These are phyloP conservation scores for Drosophila asahinai DNA, from an alignment of 1,140 invertebrate genomes.

Conservation along the genomic window DNA sequence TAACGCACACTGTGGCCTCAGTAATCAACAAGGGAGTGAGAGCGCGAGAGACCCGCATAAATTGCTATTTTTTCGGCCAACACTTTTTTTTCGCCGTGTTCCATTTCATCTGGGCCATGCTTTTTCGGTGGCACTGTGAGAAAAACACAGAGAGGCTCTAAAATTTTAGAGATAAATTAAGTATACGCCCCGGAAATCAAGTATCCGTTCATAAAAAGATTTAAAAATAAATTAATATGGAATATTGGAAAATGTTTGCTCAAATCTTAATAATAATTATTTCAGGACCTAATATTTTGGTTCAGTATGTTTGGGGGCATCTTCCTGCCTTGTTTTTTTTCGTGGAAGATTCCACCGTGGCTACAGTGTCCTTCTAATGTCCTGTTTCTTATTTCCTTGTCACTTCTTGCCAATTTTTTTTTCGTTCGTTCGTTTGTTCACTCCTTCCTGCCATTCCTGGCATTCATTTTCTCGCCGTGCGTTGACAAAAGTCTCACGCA, in stretches of 20 bases:
- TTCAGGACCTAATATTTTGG: background rate
- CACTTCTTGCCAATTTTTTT: background rate
- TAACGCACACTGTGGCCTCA: constrained; percentile 32
- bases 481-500: constrained; percentile 64
- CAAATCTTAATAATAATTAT: background rate
- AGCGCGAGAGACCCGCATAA: constrained; percentile 43
- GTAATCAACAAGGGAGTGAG: constrained; percentile 41
- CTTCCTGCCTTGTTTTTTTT: background rate
- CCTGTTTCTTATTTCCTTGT: background rate
- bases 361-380: constrained; percentile 29
- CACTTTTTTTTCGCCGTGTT: constrained; percentile 32
- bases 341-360: background rate
- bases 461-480: constrained; percentile 60
- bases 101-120: constrained; percentile 9
- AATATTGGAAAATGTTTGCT: background rate
- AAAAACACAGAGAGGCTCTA: no score
- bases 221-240: no score
- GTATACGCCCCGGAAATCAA: background rate
- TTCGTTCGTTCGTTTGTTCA: background rate
- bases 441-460: constrained; percentile 27
- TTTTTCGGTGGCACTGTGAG: background rate
- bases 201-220: background rate
- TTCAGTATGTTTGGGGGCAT: no score
- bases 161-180: no score
- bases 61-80: constrained; percentile 34